Base-by-base conservation (phyloP, 2,888 invertebrate species). In the Epistrophe eligans region DNA sequence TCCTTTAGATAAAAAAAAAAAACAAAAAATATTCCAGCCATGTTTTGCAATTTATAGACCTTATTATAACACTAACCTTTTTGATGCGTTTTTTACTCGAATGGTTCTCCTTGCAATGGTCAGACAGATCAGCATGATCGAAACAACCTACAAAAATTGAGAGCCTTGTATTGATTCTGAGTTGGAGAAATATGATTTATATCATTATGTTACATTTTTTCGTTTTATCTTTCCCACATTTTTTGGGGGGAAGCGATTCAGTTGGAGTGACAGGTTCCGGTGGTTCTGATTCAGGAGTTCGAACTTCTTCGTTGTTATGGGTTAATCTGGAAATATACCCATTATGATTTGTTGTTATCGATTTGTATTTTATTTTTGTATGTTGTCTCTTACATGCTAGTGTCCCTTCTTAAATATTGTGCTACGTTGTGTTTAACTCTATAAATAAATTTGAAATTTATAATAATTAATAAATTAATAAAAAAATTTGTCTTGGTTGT, bases 91-190 rank as follows among this genome's bases (percentile, higher is more conserved):
- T 93, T 89, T 92, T 93, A 73, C 82, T 90, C 4, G 92, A 90
- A 90, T 93, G 92, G 80, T 91, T 92, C 85, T 93, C 93, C 80
- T 92, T 92, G 84, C 92, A 92, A 60, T 92, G 90, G 55, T 92
- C 92, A 1, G 91, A 91, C 58, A 92, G 90, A 66, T 92, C 93
- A 17, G 87, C 62, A 72, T 89, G 89, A 60, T 89, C 88, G 57
- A 84, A 83, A 71, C 89, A 89, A 76, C 88, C 89, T 89, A 48
- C 8, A 84, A 88, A 38, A 40, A 58, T 19, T 6, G 4, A 17
- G 6, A 28, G 13, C 15, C 10, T 13, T 55, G 13, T 5, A 32
- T 40, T 17, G n/a, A 40, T 38, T 60, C 19, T 60, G 19, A 40
- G 19, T 17, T 2, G n/a, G 7, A 3, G 1, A 3, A 15, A 11